Base-by-base conservation (phyloP, 2,888 invertebrate genomes). In the Smittia aterrima region DNA sequence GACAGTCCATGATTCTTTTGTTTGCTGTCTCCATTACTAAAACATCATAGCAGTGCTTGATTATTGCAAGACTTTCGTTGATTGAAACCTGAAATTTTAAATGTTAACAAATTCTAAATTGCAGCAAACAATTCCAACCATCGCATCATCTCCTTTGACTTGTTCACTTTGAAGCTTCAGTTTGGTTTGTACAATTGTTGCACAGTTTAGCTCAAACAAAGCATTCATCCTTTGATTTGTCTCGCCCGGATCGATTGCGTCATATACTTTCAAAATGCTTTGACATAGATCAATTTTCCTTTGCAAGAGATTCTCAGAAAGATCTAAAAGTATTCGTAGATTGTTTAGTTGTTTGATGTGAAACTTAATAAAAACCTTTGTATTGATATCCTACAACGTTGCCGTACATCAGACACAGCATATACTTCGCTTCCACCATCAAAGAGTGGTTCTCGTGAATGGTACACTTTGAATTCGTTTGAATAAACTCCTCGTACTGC, bases 381-480 rank as follows among this genome's bases (percentile, higher is more conserved):
- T 74, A 66, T 11, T 27, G 25, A n/a, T 27, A 74, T 27, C 74
- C 74, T 4, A 9, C 18, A 13, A 74, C 40, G 27, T 74, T 74
- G 13, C 74, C 74, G 32, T 74, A 74, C 74, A 74, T 66, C 47
- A 74, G 41, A 16, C 74, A 66, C 16, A 74, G 47, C 66, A 66
- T 66, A 22, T 74, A 74, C 22, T 74, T 74, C 3, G 62, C 66
- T 66, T 74, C 74, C 1, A 74, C 20, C 66, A 74, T 74, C 18
- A 66, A 6, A n/a, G 41, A 74, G 38, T 74, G 74, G 40, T 72
- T 40, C 1, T 13, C 40, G 38, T 72, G 62, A 18, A 72, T 40
- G 20, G 53, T 24, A 32, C 11, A 13, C 7, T 18, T 20, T n/a
- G 11, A 62, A 62, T 20, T 6, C 24, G 20, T 18, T 1, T n/a